A percentile compares a stretch with the other conserved stretches of the same genome.
Evolutionary conservation across 2,888 invertebrate species (phyloP).

Genomic region (Brassicogethes aeneus): DNA sequence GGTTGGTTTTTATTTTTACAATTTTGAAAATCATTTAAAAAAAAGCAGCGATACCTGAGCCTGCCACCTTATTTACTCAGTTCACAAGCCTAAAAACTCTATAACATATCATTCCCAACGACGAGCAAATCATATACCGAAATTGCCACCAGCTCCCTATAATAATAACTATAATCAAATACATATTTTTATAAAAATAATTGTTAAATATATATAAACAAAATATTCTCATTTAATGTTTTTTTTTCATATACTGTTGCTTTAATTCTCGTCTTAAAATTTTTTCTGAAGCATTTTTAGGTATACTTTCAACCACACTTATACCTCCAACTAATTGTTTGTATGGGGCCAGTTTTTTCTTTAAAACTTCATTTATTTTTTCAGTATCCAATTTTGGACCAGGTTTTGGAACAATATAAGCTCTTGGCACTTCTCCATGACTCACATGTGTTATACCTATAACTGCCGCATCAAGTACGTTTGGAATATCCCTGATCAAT

Average conservation of each 20-base stretch:
- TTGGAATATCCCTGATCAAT: slow-evolving; percentile 57
- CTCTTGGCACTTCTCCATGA: slow-evolving; percentile 63
- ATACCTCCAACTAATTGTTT: slow-evolving; percentile 64
- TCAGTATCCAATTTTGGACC: slow-evolving; percentile 40
- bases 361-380: slow-evolving; percentile 51
- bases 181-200: too few species aligned
- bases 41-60: too few species aligned
- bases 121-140: too few species aligned
- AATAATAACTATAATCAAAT: too few species aligned
- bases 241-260: not conserved
- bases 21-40: too few species aligned
- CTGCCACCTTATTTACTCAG: too few species aligned
- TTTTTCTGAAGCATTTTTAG: slow-evolving; percentile 71
- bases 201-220: too few species aligned
- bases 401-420: slow-evolving; percentile 52
- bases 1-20: too few species aligned
- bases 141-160: too few species aligned
- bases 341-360: slow-evolving; percentile 59
- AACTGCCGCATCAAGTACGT: slow-evolving; percentile 68
- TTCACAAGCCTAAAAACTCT: too few species aligned
- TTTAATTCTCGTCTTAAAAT: slow-evolving; percentile 56
- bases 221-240: not conserved
- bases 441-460: slow-evolving; percentile 53
- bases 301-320: slow-evolving; percentile 56
- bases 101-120: too few species aligned